phyloP scores from a whole-genome alignment of 2,113 vertebrate genomes.

The Psephotus haematonotus region DNA sequence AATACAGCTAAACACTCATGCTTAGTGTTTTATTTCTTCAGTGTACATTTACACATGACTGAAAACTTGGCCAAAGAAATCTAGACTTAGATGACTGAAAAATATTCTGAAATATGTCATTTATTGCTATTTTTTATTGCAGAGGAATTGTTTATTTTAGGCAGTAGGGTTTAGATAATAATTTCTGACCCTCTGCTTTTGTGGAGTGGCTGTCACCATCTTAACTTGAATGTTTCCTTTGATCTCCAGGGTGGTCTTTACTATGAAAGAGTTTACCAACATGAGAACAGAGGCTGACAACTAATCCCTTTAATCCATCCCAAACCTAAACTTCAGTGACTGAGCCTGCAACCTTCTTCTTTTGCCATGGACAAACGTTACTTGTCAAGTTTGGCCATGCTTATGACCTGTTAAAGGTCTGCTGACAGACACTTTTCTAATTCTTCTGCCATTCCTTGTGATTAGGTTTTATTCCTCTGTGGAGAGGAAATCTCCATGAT shows the following conservation, averaged over 20 bases:
- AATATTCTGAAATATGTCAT: not conserved
- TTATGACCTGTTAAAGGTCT: not conserved
- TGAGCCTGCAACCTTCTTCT: not conserved
- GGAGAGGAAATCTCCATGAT: slow-evolving; percentile 25
- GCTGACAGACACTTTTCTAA: not conserved
- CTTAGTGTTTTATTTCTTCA: not conserved
- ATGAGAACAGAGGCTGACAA: not conserved
- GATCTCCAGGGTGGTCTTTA: not conserved
- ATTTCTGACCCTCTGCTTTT: not conserved
- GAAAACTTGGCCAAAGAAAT: not conserved
- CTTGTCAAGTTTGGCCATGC: not conserved
- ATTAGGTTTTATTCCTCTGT: not conserved
- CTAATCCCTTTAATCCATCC: not conserved
- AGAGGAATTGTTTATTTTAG: not conserved
- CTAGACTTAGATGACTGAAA: not conserved
- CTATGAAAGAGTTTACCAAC: not conserved
- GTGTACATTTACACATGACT: not conserved
- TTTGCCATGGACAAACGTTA: not conserved
- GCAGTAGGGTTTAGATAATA: not conserved
- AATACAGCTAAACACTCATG: not conserved
- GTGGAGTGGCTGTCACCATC: not conserved
- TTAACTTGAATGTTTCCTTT: not conserved
- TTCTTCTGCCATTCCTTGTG: not conserved
- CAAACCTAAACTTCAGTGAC: not conserved
- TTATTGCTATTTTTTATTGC: not conserved